Evolutionary conservation across 2,113 vertebrate genomes (phyloP).

Genomic region (Hydropotes inermis): DNA sequence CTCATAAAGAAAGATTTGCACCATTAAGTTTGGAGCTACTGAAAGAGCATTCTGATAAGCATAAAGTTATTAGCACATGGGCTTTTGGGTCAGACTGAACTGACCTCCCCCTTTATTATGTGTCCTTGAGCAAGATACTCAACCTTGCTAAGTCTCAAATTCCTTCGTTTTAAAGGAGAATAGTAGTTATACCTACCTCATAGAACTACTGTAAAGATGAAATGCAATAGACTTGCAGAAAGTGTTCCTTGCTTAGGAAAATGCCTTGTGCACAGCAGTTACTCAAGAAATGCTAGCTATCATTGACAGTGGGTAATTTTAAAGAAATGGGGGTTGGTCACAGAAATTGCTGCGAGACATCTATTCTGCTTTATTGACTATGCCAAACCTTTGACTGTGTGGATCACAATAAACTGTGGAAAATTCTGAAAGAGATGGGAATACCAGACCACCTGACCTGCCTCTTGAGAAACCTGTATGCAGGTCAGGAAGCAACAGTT

Average conservation of each 20-base stretch:
- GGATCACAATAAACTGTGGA: not conserved
- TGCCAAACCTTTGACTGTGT: not conserved
- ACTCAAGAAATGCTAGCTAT: slow-evolving; percentile 9
- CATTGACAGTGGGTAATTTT: slow-evolving; percentile 27
- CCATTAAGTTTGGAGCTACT: not conserved
- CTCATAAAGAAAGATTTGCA: not conserved
- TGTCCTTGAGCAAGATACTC: not conserved
- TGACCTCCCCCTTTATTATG: not conserved
- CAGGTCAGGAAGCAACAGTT: not conserved
- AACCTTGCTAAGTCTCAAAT: not conserved
- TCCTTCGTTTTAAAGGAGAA: not conserved
- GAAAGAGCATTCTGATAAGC: not conserved
- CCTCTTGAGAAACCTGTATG: not conserved
- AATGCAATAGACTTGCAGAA: not conserved
- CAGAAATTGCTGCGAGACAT: slow-evolving; percentile 13
- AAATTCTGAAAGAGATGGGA: not conserved
- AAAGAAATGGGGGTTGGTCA: slow-evolving; percentile 3
- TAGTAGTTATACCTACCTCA: not conserved
- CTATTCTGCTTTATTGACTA: not conserved
- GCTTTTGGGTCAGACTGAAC: not conserved
- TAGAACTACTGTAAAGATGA: not conserved
- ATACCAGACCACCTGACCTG: not conserved
- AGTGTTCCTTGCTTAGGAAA: not conserved
- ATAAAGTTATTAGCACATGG: not conserved
- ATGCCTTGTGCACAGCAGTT: not conserved